Base-by-base conservation (phyloP, 1,140 invertebrate species). In the Pogonognathellus flavescens region DNA sequence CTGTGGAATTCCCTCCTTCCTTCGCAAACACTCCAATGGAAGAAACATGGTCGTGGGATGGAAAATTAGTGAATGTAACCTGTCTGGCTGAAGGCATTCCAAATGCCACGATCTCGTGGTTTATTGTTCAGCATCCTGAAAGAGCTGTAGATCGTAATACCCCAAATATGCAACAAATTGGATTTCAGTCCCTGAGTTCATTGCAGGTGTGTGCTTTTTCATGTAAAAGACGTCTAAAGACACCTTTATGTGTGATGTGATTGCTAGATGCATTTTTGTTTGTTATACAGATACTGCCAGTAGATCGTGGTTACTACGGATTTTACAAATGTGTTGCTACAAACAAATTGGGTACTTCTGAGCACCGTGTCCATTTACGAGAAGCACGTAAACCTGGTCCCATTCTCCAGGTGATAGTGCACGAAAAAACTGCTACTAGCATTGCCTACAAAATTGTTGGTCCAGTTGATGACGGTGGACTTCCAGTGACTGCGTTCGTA, bases 41-140 rank as follows among this genome's bases (percentile, higher is more conserved):
- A 81, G 93, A 94, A 86, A 89, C 92, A 7, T 97, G 94, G 93
- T 95, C 94, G 8, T 98, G 97, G 97, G 93, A 95, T 31, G 91
- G 93, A 53, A 92, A 93, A 87, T 93, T 94, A 4, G 95, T 95
- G 0, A 98, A 98, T 89, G 92, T 98, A 0, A 96, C 94, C 52
- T 98, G 97, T 89, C 92, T 96, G n/a, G 96, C 96, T 13, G 94
- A 95, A 90, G 94, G 95, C 87, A 96, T 98, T 89, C 97, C 97
- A 0, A 97, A 98, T 90, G 97, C 97, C 0, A 97, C 96, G 1
- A 96, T 97, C 86, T 93, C 93, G 86, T 98, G 97, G 97, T 93
- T 92, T 89, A 93, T 92, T 81, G 91, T 90, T 22, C 90, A 90
- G 14, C 84, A 89, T 70, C 88, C 90, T 8, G 89, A 90, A 66